A percentile compares a stretch with the other conserved stretches of the same genome.
phyloP scores from a whole-genome alignment of 2,888 invertebrate genomes.

The Aspidiotus rigidus region DNA sequence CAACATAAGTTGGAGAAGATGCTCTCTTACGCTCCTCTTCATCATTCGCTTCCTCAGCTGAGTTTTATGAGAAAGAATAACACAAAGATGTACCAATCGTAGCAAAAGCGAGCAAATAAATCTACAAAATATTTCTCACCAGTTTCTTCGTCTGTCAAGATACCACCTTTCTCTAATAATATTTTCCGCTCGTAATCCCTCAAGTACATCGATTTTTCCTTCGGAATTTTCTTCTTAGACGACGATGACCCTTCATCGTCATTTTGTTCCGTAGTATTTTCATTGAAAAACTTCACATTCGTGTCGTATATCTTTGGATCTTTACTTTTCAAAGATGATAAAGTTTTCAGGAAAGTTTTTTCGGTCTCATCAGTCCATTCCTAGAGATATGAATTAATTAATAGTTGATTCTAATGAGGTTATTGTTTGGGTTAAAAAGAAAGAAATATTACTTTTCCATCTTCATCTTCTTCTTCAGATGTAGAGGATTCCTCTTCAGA shows the following conservation, averaged over 20 bases:
- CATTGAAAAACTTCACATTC: slow-evolving; percentile 58
- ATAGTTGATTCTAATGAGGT: neutral
- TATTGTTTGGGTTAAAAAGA: neutral
- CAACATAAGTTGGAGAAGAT: slow-evolving; percentile 49
- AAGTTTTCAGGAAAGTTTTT: slow-evolving; percentile 75
- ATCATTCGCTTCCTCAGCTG: slow-evolving; percentile 36
- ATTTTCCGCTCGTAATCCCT: slow-evolving; percentile 72
- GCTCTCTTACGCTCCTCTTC: slow-evolving; percentile 36
- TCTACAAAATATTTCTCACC: slow-evolving; percentile 32
- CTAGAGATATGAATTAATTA: slow-evolving; percentile 39
- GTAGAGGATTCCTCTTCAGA: slow-evolving; percentile 40
- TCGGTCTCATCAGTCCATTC: slow-evolving; percentile 61
- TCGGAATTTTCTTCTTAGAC: slow-evolving; percentile 40
- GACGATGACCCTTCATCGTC: slow-evolving; percentile 40
- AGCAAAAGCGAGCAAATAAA: slow-evolving; percentile 7
- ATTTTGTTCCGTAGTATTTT: slow-evolving; percentile 37
- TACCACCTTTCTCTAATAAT: slow-evolving; percentile 58
- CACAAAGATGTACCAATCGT: neutral
- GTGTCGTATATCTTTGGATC: slow-evolving; percentile 83
- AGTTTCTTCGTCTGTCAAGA: slow-evolving; percentile 47
- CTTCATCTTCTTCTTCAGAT: slow-evolving; percentile 58
- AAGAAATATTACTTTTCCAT: slow-evolving; percentile 46
- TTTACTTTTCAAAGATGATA: slow-evolving; percentile 74
- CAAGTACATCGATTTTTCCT: slow-evolving; percentile 54
- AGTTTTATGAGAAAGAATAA: neutral